phyloP scores from a whole-genome alignment of 2,797 vertebrate species.

The Rhinophrynus dorsalis region DNA sequence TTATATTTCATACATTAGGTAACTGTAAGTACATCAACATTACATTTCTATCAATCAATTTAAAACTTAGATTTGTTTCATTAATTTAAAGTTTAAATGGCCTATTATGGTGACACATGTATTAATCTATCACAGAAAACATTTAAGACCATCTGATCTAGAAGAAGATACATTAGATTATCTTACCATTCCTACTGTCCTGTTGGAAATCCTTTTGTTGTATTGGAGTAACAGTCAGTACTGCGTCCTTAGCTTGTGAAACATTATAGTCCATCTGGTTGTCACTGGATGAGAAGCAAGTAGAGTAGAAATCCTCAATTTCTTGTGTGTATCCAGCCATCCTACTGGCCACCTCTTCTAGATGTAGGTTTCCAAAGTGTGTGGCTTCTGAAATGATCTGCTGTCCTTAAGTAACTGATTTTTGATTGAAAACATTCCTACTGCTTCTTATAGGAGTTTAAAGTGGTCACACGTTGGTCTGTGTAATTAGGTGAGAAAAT shows the following conservation, averaged over 20 bases:
- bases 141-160: too few relatives aligned
- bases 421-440: neutral
- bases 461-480: neutral
- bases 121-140: too few relatives aligned
- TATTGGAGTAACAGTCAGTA: neutral
- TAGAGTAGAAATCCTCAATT: neutral
- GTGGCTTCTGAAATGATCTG: neutral
- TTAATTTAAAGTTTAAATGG: neutral
- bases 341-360: neutral
- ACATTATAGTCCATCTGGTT: neutral
- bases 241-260: neutral
- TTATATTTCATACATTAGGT: neutral
- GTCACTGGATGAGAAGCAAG: neutral
- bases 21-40: neutral
- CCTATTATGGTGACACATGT: too few relatives aligned
- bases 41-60: too few relatives aligned
- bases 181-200: neutral
- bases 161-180: neutral
- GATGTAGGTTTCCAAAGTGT: neutral
- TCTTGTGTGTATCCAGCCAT: conserved; percentile 6
- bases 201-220: neutral
- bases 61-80: neutral
- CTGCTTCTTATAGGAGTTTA: neutral
- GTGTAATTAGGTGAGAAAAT: conserved; percentile 20
- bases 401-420: neutral